A percentile compares a stretch with the other conserved stretches of the same genome.
phyloP scores from a whole-genome alignment of 2,797 vertebrate species.

The Lophotriccus pileatus region DNA sequence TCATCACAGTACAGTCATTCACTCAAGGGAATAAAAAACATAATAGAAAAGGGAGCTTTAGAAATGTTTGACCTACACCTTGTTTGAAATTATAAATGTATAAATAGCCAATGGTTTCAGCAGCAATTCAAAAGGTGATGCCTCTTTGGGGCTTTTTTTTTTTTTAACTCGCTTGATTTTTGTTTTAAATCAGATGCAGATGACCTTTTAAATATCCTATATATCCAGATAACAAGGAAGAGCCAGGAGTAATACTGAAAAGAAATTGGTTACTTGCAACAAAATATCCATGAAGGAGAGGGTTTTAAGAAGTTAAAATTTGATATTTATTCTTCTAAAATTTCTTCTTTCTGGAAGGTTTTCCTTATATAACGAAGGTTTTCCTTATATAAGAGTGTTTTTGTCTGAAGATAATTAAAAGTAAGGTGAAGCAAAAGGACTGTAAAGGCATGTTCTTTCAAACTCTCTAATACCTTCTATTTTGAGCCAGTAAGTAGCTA shows the following conservation, averaged over 20 bases:
- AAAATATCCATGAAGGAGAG: constrained; percentile 8
- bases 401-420: not conserved
- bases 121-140: not conserved
- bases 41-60: not conserved
- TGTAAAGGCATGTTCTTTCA: not conserved
- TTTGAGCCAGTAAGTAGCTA: not conserved
- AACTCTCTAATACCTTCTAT: not conserved
- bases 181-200: not conserved
- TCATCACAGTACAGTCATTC: not conserved
- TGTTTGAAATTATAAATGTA: constrained; percentile 11
- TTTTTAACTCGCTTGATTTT: not conserved
- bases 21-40: not conserved
- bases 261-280: not conserved
- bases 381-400: not conserved
- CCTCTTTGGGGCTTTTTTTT: not conserved
- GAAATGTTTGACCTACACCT: not conserved
- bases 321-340: constrained; percentile 25
- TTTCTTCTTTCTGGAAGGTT: not conserved
- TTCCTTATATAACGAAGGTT: not conserved
- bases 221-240: not conserved
- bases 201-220: constrained; percentile 28
- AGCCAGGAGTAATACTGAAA: not conserved
- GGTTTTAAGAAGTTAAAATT: constrained; percentile 26
- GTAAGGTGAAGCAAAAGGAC: not conserved
- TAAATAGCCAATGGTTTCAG: not conserved